Conservation (phyloP, 2,888 invertebrate species). For the Nasonovia ribisnigri region DNA sequence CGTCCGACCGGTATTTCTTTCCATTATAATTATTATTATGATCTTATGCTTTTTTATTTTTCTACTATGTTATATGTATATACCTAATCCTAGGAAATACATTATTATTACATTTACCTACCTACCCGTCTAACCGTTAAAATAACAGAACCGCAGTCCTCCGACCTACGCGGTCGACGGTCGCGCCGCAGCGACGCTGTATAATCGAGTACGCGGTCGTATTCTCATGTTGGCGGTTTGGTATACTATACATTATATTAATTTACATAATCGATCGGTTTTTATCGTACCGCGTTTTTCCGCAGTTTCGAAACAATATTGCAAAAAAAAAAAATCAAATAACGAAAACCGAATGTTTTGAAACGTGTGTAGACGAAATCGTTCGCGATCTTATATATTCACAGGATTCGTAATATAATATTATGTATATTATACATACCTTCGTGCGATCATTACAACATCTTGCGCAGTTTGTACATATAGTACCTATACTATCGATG, state of each 20-base stretch:
- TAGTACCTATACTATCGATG: background rate
- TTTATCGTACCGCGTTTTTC: background rate
- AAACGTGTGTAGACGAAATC: background rate
- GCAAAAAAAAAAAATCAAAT: background rate
- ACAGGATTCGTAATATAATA: background rate
- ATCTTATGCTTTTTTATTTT: background rate
- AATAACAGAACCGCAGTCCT: conserved; percentile 1
- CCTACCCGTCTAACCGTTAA: background rate
- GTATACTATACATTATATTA: background rate
- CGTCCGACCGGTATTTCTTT: conserved; percentile 8
- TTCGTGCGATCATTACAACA: background rate
- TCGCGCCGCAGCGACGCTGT: too few relatives aligned
- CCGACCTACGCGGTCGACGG: background rate
- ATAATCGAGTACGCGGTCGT: background rate
- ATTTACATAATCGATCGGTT: background rate
- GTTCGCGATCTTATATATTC: background rate
- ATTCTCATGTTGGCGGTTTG: background rate
- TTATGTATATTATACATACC: background rate
- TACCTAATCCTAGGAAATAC: background rate
- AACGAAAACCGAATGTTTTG: background rate
- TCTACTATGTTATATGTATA: background rate
- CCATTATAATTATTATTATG: conserved; percentile 19
- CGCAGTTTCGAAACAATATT: background rate
- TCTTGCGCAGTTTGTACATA: background rate
- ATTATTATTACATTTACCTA: background rate